phyloP scores from a whole-genome alignment of 1,140 invertebrate genomes.

The Brachionus angularis region DNA sequence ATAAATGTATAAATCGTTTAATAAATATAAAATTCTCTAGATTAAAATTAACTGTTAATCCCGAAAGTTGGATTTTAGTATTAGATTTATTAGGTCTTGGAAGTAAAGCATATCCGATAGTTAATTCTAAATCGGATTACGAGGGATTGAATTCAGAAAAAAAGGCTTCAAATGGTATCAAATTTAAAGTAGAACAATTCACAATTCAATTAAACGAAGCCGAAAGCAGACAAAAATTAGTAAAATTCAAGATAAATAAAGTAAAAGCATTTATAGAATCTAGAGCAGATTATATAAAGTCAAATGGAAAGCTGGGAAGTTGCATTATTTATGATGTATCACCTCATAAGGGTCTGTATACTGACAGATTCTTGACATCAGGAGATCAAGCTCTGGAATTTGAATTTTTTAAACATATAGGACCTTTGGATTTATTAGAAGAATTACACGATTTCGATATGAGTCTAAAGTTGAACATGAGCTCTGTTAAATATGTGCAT shows the following conservation, averaged over 20 bases:
- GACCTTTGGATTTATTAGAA: conserved; percentile 55
- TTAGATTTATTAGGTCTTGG: conserved; percentile 75
- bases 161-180: neutral
- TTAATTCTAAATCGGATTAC: neutral
- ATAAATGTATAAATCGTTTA: conserved; percentile 62
- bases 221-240: neutral
- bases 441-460: conserved; percentile 68
- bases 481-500: conserved; percentile 78
- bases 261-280: conserved; percentile 6
- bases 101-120: conserved; percentile 49
- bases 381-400: conserved; percentile 74
- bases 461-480: conserved; percentile 63
- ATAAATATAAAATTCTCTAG: conserved; percentile 82
- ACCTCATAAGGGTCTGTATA: conserved; percentile 68
- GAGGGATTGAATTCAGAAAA: neutral
- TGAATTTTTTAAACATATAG: conserved; percentile 62
- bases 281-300: conserved; percentile 46
- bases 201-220: conserved; percentile 10
- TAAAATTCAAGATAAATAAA: neutral
- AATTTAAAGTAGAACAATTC: conserved; percentile 5
- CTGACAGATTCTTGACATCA: conserved; percentile 77
- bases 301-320: conserved; percentile 65
- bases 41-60: conserved; percentile 79
- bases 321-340: conserved; percentile 76
- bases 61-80: conserved; percentile 85